Base-by-base conservation (phyloP, 2,888 invertebrate species). In the Phortica okadai region DNA sequence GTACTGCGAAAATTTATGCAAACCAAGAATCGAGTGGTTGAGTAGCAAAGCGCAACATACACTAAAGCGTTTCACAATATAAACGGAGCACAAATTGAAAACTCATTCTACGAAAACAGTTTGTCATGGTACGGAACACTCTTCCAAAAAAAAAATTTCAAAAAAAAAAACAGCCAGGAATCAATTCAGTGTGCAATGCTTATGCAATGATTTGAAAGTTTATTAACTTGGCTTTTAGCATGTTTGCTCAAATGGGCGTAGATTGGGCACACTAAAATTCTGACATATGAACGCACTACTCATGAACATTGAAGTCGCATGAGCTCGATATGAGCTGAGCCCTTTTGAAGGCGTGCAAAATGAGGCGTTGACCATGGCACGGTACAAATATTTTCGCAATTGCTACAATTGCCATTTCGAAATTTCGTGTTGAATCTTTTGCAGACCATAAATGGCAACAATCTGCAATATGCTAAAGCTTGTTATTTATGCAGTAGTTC, bases 201-300 rank as follows among this genome's bases (percentile, higher is more conserved):
- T 14, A 14, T 54, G 56, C 33, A 72, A 56, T 21, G 54, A 77
- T 81, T 79, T 75, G 76, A 79, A 81, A 80, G 79, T 79, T 78
- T 76, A 80, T 78, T 77, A 79, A 77, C 76, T 77, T 79, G 77
- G 75, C 77, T 77, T 76, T 74, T 72, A 72, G 62, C 16, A 62
- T 62, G 62, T 62, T 62, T 62, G 62, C 21, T 25, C 4, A 16
- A 62, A 10, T 21, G 21, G 16, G 16, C 8, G 59, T 10, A 59
- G 10, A 45, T 0, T 45, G 10, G 45, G 45, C 10, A 1, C 10
- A 6, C 50, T 11, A 0, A 50, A 11, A 14, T 11, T 2, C 50
- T 11, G 50, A 50, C 14, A 50, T 14, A 50, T 50, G 14, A 14
- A 50, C 14, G 14, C 14, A 50, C 33, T 1, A 50, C 14, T 11